Conservation (phyloP, 2,888 invertebrate genomes). For the Tortricodes alternella region DNA sequence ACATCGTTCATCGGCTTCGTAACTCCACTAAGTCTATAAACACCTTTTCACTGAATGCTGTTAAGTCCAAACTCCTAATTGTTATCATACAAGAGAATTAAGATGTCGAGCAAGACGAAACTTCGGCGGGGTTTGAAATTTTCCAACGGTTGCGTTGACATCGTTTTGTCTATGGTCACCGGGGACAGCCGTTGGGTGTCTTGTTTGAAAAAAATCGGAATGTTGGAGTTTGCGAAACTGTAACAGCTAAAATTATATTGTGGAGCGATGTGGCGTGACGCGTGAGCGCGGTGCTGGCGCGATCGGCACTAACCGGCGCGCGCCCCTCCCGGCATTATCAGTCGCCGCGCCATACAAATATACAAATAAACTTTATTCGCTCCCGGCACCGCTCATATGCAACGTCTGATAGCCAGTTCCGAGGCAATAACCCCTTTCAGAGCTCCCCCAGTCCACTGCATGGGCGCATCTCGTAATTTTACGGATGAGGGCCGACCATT, state of each 20-base stretch:
- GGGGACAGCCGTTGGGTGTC: conserved; percentile 13
- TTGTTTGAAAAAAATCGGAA: conserved; percentile 32
- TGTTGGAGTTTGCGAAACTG: conserved; percentile 22
- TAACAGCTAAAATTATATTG: conserved; percentile 7
- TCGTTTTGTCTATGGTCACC: conserved; percentile 52
- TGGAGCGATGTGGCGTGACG: conserved; percentile 18
- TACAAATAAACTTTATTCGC: conserved; percentile 81
- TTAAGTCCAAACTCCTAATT: conserved; percentile 51
- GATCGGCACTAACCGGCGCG: conserved; percentile 61
- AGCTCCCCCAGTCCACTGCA: conserved; percentile 62
- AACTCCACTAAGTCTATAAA: conserved; percentile 26
- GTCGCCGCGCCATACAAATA: conserved; percentile 70
- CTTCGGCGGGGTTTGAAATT: conserved; percentile 69
- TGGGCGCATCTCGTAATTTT: conserved; percentile 73
- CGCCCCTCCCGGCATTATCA: conserved; percentile 77
- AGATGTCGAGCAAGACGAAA: conserved; percentile 67
- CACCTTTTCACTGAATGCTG: conserved; percentile 29
- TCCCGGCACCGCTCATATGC: conserved; percentile 74
- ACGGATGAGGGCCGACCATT: conserved; percentile 71
- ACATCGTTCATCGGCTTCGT: conserved; percentile 57
- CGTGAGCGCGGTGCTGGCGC: conserved; percentile 53
- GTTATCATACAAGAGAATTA: conserved; percentile 77
- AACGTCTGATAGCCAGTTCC: conserved; percentile 66
- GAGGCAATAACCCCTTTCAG: conserved; percentile 79
- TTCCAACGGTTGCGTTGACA: conserved; percentile 73